These are phyloP conservation scores for Penelope pileata DNA, from an alignment of 2,113 vertebrate genomes.

Conservation along the genomic window DNA sequence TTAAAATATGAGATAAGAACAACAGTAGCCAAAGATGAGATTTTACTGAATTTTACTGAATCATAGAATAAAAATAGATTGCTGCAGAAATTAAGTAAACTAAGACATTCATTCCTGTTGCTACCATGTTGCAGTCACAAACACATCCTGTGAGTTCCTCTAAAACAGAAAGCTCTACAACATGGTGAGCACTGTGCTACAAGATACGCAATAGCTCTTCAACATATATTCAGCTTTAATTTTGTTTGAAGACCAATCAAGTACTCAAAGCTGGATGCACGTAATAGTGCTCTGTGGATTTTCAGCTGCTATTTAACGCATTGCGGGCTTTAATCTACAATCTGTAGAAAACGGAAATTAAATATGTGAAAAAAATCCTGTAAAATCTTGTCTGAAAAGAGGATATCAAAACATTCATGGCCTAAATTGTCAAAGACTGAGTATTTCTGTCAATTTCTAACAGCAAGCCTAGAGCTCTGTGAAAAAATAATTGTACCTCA, in stretches of 20 bases:
- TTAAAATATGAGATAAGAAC: neutral
- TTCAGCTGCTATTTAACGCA: neutral
- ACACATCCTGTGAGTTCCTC: neutral
- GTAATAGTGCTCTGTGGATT: neutral
- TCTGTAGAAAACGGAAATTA: neutral
- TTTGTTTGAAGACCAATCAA: neutral
- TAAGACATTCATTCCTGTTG: neutral
- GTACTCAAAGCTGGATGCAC: neutral
- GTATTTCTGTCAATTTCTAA: slow-evolving; percentile 1
- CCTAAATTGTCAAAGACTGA: slow-evolving; percentile 6
- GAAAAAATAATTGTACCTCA: slow-evolving; percentile 24
- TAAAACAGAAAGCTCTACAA: neutral
- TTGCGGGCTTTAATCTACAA: neutral
- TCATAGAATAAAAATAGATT: neutral
- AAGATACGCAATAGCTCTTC: neutral
- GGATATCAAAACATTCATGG: neutral
- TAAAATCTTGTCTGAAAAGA: neutral
- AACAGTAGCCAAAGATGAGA: neutral
- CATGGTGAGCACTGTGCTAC: neutral
- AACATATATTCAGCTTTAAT: neutral
- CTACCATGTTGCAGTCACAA: neutral
- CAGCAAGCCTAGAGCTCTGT: neutral
- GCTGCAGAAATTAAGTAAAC: neutral
- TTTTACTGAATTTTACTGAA: neutral
- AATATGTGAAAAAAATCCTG: neutral